Conservation (phyloP, 2,113 vertebrate genomes). For the Xiphorhynchus elegans region DNA sequence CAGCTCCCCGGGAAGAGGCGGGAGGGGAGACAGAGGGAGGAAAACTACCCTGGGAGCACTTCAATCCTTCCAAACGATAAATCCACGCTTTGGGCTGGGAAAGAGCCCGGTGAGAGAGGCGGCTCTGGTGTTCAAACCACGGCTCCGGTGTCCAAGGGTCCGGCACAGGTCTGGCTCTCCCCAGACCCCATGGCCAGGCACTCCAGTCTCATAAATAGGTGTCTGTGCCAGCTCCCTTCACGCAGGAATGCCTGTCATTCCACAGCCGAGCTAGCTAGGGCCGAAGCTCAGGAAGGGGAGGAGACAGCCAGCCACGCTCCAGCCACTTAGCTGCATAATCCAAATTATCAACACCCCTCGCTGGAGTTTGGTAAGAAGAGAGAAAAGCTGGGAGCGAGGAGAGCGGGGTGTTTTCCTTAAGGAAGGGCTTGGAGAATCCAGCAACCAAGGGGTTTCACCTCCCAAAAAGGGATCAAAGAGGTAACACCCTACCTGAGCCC, state of each 20-base stretch:
- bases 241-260: constrained; percentile 93
- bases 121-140: background rate
- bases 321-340: constrained; percentile 52
- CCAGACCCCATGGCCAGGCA: constrained; percentile 59
- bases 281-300: constrained; percentile 80
- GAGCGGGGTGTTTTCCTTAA: background rate
- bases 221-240: constrained; percentile 77
- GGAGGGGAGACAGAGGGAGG: background rate
- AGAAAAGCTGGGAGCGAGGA: background rate
- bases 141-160: background rate
- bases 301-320: constrained; percentile 61
- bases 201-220: constrained; percentile 75
- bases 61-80: background rate
- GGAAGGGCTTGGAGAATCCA: background rate
- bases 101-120: background rate
- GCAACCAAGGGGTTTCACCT: background rate
- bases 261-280: constrained; percentile 76
- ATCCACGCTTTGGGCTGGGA: constrained; percentile 17
- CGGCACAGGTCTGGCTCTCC: background rate
- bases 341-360: constrained; percentile 65
- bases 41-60: background rate
- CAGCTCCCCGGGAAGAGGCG: constrained; percentile 34
- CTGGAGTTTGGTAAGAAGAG: background rate
- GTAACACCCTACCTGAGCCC: background rate
- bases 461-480: background rate